Evolutionary conservation across 2,113 vertebrate genomes (phyloP), one percentile per base, ranked within the genome.

Genomic region (Aptenodytes patagonicus): DNA sequence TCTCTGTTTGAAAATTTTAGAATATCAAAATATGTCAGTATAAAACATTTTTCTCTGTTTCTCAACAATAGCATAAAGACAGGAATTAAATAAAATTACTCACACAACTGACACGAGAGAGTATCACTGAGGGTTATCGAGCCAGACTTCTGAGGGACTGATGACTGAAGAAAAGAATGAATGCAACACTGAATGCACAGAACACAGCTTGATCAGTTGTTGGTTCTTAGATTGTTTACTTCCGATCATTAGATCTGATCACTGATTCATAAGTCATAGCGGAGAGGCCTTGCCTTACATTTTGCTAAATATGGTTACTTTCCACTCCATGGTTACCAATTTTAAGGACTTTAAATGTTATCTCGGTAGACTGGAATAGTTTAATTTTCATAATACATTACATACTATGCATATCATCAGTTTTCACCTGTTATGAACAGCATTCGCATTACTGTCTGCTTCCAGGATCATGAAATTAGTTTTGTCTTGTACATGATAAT

Each of bases 401-500:
- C 12, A 13, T 17, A 20, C 9, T 36, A 38, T 0, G 1, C 1
- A 1, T 51, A 28, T 47, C 10, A n/a, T 49, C 26, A 29, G 5
- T 76, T 87, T 75, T 61, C 29, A 40, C 9, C 18, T 61, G 25
- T 34, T 75, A 26, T 12, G 52, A 79, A 52, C 38, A 68, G 38
- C 26, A 21, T 44, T 84, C 52, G 51, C 9, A 7, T 40, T 55
- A 34, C 38, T 66, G 11, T 64, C 65, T 68, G 22, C 54, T 88
- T 73, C 29, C 40, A 61, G 66, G n/a, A 38, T 55, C 31, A 55
- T 6, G 7, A 61, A 68, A 72, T 44, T 2, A 36, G 17, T 52
- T 93, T 55, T 84, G 8, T 79, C 70, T 65, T 32, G 3, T 17
- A 47, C 5, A 4, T 13, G 13, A 15, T 11, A 25, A 57, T 62